phyloP scores from a whole-genome alignment of 1,140 invertebrate species.

The Leptestheria dahalacensis region DNA sequence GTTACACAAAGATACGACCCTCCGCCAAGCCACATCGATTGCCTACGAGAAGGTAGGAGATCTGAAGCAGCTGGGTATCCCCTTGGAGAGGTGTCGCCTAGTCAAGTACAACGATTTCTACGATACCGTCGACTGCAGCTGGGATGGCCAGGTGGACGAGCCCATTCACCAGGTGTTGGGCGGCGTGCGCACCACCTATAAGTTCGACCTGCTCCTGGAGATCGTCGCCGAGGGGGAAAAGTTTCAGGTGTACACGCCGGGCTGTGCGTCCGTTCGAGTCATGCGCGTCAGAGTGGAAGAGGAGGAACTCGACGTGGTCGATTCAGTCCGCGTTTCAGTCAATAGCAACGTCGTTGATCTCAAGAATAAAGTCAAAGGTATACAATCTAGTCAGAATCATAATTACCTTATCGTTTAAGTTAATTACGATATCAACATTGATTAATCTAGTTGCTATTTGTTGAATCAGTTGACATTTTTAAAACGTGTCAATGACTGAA shows the following conservation, averaged over 20 bases:
- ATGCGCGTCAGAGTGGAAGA: slow-evolving; percentile 38
- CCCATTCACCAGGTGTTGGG: slow-evolving; percentile 35
- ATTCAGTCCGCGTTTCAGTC: slow-evolving; percentile 40
- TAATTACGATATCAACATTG: too few species aligned
- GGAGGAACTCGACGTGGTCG: slow-evolving; percentile 44
- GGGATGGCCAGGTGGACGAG: slow-evolving; percentile 42
- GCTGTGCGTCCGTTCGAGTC: slow-evolving; percentile 30
- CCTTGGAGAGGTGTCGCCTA: slow-evolving; percentile 49
- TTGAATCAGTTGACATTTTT: too few species aligned
- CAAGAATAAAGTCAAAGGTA: slow-evolving; percentile 26
- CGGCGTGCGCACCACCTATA: slow-evolving; percentile 31
- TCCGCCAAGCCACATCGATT: slow-evolving; percentile 38
- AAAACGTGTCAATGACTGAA: too few species aligned
- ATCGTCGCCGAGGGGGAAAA: slow-evolving; percentile 42
- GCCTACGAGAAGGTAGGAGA: slow-evolving; percentile 35
- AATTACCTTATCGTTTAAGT: too few species aligned
- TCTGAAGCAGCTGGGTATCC: slow-evolving; percentile 28
- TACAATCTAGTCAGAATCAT: background rate
- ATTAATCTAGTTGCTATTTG: too few species aligned
- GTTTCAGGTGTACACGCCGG: slow-evolving; percentile 47
- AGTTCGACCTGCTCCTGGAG: slow-evolving; percentile 50
- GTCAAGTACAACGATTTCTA: slow-evolving; percentile 51
- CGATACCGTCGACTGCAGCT: slow-evolving; percentile 52
- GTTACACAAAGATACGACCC: slow-evolving; percentile 38
- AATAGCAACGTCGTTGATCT: slow-evolving; percentile 42